These are phyloP conservation scores for Mythimna lalbum DNA, from an alignment of 2,888 invertebrate genomes.

Conservation along the genomic window DNA sequence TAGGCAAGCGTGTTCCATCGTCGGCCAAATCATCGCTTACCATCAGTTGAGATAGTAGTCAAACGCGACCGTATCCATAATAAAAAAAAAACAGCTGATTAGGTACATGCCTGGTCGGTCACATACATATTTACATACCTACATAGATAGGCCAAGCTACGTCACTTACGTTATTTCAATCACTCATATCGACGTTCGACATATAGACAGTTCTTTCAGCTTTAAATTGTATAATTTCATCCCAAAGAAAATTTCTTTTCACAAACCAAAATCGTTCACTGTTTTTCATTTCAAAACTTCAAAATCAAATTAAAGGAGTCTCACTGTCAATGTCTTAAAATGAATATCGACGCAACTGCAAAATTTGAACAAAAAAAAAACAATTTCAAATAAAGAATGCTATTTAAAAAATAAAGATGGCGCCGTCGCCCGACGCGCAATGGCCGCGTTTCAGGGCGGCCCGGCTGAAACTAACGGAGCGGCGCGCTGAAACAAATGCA, in stretches of 20 bases:
- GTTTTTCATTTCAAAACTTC: not conserved
- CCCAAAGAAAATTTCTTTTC: not conserved
- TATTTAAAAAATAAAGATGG: slow-evolving; percentile 35
- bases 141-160: not conserved
- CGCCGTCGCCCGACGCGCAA: slow-evolving; percentile 51
- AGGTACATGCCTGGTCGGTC: no score
- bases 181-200: not conserved
- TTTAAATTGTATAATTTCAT: not conserved
- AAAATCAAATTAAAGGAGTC: not conserved
- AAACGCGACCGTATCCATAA: no score
- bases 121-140: no score
- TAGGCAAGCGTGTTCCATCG: no score
- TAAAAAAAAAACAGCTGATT: not conserved
- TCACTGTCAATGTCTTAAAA: not conserved
- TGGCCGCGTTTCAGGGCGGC: slow-evolving; percentile 67
- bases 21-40: no score
- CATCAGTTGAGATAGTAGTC: no score
- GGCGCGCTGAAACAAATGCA: slow-evolving; percentile 63
- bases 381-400: slow-evolving; percentile 33
- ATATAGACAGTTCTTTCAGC: not conserved
- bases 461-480: slow-evolving; percentile 67
- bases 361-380: slow-evolving; percentile 15
- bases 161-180: not conserved
- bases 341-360: slow-evolving; percentile 16
- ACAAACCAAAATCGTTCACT: not conserved